A percentile compares a stretch with the other conserved stretches of the same genome.
phyloP scores from a whole-genome alignment of 1,140 invertebrate genomes.

The Drosophila ercepeae region DNA sequence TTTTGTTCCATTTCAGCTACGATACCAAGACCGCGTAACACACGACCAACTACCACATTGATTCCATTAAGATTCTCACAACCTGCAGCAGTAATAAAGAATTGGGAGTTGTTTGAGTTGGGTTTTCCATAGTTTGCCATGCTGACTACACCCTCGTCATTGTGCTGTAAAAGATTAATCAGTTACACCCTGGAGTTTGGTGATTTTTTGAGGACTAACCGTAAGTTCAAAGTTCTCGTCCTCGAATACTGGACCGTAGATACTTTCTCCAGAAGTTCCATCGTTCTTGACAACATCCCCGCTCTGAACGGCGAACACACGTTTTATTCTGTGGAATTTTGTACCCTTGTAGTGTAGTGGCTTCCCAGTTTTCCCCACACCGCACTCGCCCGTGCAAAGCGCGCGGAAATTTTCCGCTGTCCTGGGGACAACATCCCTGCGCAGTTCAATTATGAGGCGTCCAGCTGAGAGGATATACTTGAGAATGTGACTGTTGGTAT shows the following conservation, averaged over 20 bases:
- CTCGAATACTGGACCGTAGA: conserved; percentile 95
- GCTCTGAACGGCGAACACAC: conserved; percentile 92
- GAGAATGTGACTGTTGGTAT: conserved; percentile 22
- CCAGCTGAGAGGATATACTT: conserved; percentile 86
- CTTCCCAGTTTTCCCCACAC: conserved; percentile 88
- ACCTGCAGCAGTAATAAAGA: conserved; percentile 94
- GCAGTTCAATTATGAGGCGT: conserved; percentile 91
- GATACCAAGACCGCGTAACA: conserved; percentile 89
- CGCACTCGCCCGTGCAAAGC: conserved; percentile 94
- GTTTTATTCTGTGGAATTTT: conserved; percentile 89
- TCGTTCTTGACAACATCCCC: conserved; percentile 91
- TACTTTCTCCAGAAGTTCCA: conserved; percentile 96
- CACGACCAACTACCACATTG: conserved; percentile 95
- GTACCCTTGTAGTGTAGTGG: conserved; percentile 90
- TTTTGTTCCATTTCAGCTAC: conserved; percentile 88
- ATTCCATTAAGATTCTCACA: conserved; percentile 94
- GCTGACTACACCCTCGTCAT: conserved; percentile 89
- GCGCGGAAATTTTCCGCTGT: conserved; percentile 96
- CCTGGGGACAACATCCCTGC: conserved; percentile 93
- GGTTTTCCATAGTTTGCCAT: conserved; percentile 95
- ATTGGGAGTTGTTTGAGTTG: conserved; percentile 96
- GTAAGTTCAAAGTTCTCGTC: conserved; percentile 94
- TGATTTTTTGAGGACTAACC: conserved; percentile 79
- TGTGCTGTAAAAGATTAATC: conserved; percentile 80
- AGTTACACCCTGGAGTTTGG: neutral